These are phyloP conservation scores for Tachystola acroxantha DNA, from an alignment of 2,888 invertebrate species.

Conservation along the genomic window DNA sequence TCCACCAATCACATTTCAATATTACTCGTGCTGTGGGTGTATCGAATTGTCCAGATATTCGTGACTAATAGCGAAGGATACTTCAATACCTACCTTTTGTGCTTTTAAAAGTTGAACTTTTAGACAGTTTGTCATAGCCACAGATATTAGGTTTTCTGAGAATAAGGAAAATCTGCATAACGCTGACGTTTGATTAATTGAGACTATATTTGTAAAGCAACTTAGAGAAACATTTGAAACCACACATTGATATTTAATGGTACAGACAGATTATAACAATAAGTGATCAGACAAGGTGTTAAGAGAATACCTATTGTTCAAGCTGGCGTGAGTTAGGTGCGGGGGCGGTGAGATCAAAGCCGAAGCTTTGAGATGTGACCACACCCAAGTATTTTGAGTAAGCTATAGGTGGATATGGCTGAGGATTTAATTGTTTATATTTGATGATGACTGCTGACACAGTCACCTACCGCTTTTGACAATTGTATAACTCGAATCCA, in stretches of 20 bases:
- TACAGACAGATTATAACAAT: conserved; percentile 26
- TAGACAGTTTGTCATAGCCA: no score
- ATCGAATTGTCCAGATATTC: conserved; percentile 22
- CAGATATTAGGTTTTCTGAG: no score
- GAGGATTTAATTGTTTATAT: not conserved
- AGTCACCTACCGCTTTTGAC: no score
- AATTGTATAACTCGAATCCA: no score
- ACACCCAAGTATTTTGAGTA: conserved; percentile 26
- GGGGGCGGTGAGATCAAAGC: conserved; percentile 46
- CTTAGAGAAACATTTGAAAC: no score
- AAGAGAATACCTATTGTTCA: conserved; percentile 48
- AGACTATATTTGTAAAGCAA: no score
- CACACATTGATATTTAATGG: conserved; percentile 1
- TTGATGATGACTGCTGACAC: no score
- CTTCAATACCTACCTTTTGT: not conserved
- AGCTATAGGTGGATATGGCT: conserved; percentile 2
- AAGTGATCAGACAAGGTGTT: conserved; percentile 43
- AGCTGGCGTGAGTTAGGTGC: conserved; percentile 22
- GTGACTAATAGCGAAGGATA: conserved; percentile 11
- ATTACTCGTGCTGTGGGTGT: conserved; percentile 22
- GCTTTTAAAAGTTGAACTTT: no score
- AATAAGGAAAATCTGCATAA: no score
- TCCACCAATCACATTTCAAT: conserved; percentile 38
- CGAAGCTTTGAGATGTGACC: conserved; percentile 45
- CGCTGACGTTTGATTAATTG: no score